phyloP scores from a whole-genome alignment of 2,797 vertebrate genomes.

The Sebastes matsubarae region DNA sequence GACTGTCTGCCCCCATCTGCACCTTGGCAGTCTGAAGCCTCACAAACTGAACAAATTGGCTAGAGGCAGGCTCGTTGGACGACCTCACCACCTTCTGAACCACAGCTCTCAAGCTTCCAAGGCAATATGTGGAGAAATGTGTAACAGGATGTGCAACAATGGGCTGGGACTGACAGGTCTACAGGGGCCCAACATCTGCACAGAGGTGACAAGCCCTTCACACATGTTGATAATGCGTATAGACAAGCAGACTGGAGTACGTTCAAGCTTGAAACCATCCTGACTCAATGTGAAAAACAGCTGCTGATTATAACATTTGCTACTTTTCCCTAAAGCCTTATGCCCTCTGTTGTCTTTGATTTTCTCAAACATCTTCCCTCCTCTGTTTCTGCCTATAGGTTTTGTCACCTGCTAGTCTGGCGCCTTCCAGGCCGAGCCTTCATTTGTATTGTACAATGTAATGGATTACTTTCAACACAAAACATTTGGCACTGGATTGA shows the following conservation, averaged over 20 bases:
- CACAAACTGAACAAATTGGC: slow-evolving; percentile 27
- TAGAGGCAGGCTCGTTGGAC: not conserved
- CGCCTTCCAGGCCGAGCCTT: not conserved
- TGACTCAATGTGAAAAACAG: not conserved
- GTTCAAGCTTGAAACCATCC: not conserved
- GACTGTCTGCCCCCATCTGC: slow-evolving; percentile 5
- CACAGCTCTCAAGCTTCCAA: not conserved
- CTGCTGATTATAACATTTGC: not conserved
- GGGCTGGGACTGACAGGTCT: not conserved
- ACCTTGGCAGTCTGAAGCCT: slow-evolving; percentile 3
- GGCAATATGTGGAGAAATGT: not conserved
- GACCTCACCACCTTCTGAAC: slow-evolving; percentile 1
- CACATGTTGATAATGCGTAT: not conserved
- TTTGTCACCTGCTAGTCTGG: not conserved
- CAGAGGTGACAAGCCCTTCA: slow-evolving; percentile 2
- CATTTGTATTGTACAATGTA: not conserved
- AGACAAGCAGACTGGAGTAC: not conserved
- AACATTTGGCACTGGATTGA: not conserved
- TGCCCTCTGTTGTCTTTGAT: not conserved
- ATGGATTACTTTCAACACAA: not conserved
- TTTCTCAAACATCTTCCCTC: not conserved
- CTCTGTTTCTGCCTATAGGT: not conserved
- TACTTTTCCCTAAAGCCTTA: not conserved
- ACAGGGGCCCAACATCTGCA: not conserved
- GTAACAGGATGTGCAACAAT: not conserved